These are phyloP conservation scores for Sminthurinus aureus DNA, from an alignment of 2,888 invertebrate genomes.

Conservation along the genomic window DNA sequence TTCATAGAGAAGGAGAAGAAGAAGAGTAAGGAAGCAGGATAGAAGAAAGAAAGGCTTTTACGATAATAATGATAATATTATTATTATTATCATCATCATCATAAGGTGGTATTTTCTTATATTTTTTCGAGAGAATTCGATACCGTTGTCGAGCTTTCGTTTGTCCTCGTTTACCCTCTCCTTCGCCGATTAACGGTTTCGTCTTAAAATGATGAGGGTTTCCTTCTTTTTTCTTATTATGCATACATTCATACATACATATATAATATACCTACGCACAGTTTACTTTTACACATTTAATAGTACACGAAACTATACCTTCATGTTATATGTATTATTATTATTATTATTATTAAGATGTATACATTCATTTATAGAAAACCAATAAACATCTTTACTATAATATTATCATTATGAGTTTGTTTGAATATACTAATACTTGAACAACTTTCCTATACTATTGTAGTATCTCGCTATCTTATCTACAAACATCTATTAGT, in stretches of 20 bases:
- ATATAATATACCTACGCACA: neutral
- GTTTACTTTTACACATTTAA: neutral
- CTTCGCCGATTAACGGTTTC: constrained; percentile 43
- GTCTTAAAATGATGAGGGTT: neutral
- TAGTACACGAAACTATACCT: neutral
- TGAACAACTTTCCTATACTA: too few species aligned
- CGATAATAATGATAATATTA: too few species aligned
- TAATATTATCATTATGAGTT: too few species aligned
- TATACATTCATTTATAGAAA: too few species aligned
- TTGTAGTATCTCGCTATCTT: neutral
- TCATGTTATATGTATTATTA: neutral
- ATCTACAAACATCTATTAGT: neutral
- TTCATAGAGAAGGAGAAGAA: constrained; percentile 17
- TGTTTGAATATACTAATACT: too few species aligned
- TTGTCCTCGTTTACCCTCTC: constrained; percentile 44
- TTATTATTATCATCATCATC: too few species aligned
- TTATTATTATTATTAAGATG: neutral
- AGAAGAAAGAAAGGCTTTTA: too few species aligned
- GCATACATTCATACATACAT: neutral
- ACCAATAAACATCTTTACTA: too few species aligned
- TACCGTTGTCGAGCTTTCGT: constrained; percentile 45
- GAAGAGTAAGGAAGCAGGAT: constrained; percentile 1
- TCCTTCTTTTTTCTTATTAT: neutral
- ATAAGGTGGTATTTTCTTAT: constrained; percentile 15
- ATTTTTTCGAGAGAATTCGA: constrained; percentile 40